Evolutionary conservation across 1,140 invertebrate species (phyloP).

Genomic region (Parasteatoda tepidariorum): DNA sequence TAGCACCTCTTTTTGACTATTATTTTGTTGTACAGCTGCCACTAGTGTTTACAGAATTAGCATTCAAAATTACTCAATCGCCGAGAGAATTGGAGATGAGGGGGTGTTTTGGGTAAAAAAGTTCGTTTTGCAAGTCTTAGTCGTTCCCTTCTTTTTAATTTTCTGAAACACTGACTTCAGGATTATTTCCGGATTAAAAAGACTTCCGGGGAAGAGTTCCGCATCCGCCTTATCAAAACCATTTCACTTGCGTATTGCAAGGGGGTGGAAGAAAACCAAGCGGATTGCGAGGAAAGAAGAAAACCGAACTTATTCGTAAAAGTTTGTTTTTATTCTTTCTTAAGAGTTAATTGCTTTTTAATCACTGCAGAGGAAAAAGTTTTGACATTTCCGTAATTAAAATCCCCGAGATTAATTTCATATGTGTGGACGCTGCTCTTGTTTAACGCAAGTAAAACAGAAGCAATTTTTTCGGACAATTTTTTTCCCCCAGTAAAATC

Average conservation of each 20-base stretch:
- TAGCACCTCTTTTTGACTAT: no score
- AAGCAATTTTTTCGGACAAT: background rate
- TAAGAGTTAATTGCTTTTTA: conserved; percentile 59
- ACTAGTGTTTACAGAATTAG: conserved; percentile 20
- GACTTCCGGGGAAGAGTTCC: conserved; percentile 21
- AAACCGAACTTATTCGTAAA: conserved; percentile 45
- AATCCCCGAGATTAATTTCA: conserved; percentile 56
- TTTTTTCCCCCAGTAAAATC: conserved; percentile 15
- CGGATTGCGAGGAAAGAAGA: conserved; percentile 19
- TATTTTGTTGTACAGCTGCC: background rate
- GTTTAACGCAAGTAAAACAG: conserved; percentile 51
- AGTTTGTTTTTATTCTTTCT: conserved; percentile 49
- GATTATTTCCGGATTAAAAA: conserved; percentile 56
- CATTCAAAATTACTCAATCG: conserved; percentile 49
- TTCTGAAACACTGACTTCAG: conserved; percentile 52
- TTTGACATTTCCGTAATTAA: conserved; percentile 50
- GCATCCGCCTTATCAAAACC: background rate
- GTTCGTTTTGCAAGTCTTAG: no score
- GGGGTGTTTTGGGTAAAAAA: background rate
- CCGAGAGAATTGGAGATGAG: background rate
- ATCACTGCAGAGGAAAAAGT: conserved; percentile 55
- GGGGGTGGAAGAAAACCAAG: conserved; percentile 6
- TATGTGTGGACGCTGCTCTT: conserved; percentile 28
- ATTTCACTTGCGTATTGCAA: conserved; percentile 13
- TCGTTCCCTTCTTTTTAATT: conserved; percentile 36